These are phyloP conservation scores for Andrena camellia DNA, from an alignment of 2,888 invertebrate species.

Conservation along the genomic window DNA sequence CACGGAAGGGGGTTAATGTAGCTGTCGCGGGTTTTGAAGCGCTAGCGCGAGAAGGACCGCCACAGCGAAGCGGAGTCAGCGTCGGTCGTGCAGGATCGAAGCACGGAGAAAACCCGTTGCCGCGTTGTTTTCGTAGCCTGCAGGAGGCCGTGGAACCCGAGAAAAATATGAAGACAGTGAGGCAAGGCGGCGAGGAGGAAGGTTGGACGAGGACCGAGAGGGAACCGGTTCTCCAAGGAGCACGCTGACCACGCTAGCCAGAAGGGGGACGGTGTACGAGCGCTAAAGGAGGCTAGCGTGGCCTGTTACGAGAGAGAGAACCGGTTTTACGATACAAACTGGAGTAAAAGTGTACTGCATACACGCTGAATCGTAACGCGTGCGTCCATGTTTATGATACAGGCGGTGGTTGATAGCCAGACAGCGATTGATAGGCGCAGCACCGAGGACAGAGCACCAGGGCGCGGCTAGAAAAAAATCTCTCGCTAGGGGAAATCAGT, in stretches of 20 bases:
- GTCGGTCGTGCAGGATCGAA: constrained; percentile 33
- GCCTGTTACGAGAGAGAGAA: constrained; percentile 77
- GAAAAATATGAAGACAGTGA: constrained; percentile 61
- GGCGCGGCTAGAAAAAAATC: neutral
- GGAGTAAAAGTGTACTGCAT: constrained; percentile 81
- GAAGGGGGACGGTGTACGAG: constrained; percentile 54
- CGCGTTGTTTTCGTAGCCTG: constrained; percentile 73
- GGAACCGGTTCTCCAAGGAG: constrained; percentile 67
- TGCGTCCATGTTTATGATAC: constrained; percentile 66
- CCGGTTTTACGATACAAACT: constrained; percentile 80
- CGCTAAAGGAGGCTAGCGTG: constrained; percentile 76
- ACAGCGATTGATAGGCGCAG: constrained; percentile 31
- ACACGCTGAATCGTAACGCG: constrained; percentile 68
- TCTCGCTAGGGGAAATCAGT: neutral
- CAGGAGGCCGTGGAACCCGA: constrained; percentile 66
- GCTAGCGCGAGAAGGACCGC: constrained; percentile 28
- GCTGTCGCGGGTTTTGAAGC: constrained; percentile 49
- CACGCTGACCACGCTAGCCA: constrained; percentile 51
- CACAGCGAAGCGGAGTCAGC: neutral
- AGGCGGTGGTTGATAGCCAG: constrained; percentile 34
- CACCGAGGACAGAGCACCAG: neutral
- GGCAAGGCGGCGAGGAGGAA: constrained; percentile 3
- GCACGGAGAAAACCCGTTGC: constrained; percentile 64
- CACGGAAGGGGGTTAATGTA: constrained; percentile 52
- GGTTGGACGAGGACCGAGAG: constrained; percentile 39